Evolutionary conservation across 2,797 vertebrate genomes (phyloP).

Genomic region (Crocodylus rhombifer): DNA sequence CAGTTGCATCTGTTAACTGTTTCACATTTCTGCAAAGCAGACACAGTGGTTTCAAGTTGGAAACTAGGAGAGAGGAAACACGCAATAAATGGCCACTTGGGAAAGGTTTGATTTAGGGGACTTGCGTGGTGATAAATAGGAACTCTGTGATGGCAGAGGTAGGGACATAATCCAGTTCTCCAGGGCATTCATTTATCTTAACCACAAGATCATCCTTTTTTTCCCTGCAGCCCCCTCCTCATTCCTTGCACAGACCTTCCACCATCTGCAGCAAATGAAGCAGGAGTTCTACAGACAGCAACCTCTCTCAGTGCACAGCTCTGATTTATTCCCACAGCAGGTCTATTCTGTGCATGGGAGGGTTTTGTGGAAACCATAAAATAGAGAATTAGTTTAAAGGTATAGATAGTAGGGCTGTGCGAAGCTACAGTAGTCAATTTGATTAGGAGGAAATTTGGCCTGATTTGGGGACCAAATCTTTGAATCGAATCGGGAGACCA

Average conservation of each 20-base stretch:
- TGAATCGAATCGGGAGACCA: too few species aligned
- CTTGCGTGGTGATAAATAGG: not conserved
- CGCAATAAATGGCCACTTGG: not conserved
- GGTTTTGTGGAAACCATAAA: not conserved
- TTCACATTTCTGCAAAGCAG: not conserved
- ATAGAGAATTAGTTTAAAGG: constrained; percentile 10
- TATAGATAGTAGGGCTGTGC: too few species aligned
- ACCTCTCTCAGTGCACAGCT: not conserved
- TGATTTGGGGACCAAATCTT: too few species aligned
- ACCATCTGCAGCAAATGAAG: not conserved
- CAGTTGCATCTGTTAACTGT: not conserved
- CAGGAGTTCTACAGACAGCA: rapidly evolving
- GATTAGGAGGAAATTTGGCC: too few species aligned
- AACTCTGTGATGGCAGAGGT: not conserved
- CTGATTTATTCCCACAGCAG: not conserved
- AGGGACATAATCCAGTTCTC: not conserved
- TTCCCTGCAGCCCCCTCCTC: not conserved
- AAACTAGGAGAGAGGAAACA: not conserved
- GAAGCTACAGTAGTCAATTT: too few species aligned
- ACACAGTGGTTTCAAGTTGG: not conserved
- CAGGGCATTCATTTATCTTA: not conserved
- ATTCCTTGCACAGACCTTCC: not conserved
- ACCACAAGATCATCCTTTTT: not conserved
- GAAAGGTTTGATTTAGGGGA: not conserved
- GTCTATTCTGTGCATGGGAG: not conserved